Percentiles rank a stretch among this genome's conserved stretches.
Evolutionary conservation across 2,797 vertebrate species (phyloP).

Genomic region (Liparis tanakae): DNA sequence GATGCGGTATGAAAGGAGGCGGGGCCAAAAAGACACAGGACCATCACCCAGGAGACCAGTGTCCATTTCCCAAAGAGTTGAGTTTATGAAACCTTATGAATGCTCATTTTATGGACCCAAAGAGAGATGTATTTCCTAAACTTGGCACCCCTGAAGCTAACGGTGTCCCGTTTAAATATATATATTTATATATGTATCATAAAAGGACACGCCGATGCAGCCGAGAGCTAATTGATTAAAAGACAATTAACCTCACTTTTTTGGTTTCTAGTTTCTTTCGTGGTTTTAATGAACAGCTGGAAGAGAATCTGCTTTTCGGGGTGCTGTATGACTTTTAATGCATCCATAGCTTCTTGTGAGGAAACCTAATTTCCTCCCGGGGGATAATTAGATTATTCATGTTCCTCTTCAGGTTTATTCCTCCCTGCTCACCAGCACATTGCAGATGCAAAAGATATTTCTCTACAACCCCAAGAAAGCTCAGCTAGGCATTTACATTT

Average conservation of each 20-base stretch:
- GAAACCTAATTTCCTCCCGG: slow-evolving; percentile 1
- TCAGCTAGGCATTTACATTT: slow-evolving; percentile 36
- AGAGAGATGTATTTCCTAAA: background rate
- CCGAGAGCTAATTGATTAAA: slow-evolving; percentile 27
- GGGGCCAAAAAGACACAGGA: too few species aligned
- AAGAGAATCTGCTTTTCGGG: background rate
- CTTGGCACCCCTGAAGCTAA: background rate
- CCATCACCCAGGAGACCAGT: too few species aligned
- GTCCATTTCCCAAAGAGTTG: too few species aligned
- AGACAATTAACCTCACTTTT: slow-evolving; percentile 2
- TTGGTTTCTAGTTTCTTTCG: background rate
- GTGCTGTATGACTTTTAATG: slow-evolving; percentile 5
- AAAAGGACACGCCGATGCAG: background rate
- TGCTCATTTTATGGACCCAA: background rate
- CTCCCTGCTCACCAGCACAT: background rate
- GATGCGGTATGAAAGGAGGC: too few species aligned
- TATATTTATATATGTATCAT: background rate
- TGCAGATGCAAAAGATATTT: slow-evolving; percentile 32
- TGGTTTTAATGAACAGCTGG: slow-evolving; percentile 18
- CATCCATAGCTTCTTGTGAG: background rate
- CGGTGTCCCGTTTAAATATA: background rate
- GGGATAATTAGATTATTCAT: slow-evolving; percentile 14
- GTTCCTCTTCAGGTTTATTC: slow-evolving; percentile 1
- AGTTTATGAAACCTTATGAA: too few species aligned
- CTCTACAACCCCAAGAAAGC: background rate